phyloP scores from a whole-genome alignment of 2,888 invertebrate species.

The Panopea generosa region DNA sequence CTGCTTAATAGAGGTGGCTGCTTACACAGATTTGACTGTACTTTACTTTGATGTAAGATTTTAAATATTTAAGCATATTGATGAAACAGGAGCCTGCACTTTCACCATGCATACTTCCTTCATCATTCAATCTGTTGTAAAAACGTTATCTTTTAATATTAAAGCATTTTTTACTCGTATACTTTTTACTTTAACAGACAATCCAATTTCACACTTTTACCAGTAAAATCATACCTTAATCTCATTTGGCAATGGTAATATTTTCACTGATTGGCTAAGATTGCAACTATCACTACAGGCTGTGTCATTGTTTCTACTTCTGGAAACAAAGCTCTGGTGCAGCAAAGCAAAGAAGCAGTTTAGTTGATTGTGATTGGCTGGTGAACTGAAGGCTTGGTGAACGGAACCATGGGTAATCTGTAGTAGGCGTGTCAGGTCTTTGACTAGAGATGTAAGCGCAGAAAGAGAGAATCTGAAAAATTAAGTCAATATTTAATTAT shows the following conservation, averaged over 20 bases:
- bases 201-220: no score
- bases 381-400: conserved; percentile 86
- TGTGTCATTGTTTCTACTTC: conserved; percentile 22
- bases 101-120: no score
- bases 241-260: conserved; percentile 56
- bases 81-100: no score
- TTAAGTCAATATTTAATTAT: not conserved
- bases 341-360: conserved; percentile 88
- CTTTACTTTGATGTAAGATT: no score
- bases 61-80: no score
- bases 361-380: conserved; percentile 87
- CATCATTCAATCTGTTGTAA: no score
- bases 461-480: conserved; percentile 66
- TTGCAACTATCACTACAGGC: conserved; percentile 32
- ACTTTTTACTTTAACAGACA: no score
- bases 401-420: conserved; percentile 77
- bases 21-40: no score
- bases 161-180: no score
- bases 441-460: conserved; percentile 66
- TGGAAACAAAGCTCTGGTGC: conserved; percentile 61
- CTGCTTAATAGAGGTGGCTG: no score
- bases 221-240: conserved; percentile 65
- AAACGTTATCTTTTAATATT: no score
- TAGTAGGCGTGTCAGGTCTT: conserved; percentile 73
- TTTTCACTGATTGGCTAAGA: conserved; percentile 48